A percentile compares a stretch with the other conserved stretches of the same genome.
Evolutionary conservation across 2,113 vertebrate species (phyloP).

Genomic region (Elachura formosa): DNA sequence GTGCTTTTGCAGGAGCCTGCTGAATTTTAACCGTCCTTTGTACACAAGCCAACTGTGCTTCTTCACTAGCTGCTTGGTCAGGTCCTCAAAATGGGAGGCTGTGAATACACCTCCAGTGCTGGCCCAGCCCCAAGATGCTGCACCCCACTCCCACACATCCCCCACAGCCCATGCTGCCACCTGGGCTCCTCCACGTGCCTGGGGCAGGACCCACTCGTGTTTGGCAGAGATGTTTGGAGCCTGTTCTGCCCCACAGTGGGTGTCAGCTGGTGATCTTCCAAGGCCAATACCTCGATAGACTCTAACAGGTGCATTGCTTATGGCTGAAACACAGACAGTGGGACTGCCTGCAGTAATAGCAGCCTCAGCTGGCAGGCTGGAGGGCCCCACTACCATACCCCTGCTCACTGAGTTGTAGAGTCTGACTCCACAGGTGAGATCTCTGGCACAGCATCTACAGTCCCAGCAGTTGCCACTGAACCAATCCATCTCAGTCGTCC

Average conservation of each 20-base stretch:
- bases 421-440: not conserved
- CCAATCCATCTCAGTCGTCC: fast-evolving
- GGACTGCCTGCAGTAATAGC: not conserved
- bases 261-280: not conserved
- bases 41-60: not conserved
- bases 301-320: not conserved
- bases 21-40: not conserved
- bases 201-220: not conserved
- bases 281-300: not conserved
- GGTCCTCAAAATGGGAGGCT: not conserved
- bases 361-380: not conserved
- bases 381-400: not conserved
- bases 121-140: not conserved
- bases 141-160: not conserved
- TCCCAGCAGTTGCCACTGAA: not conserved
- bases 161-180: not conserved
- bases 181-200: not conserved
- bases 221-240: not conserved
- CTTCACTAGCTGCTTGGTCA: not conserved
- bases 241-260: fast-evolving
- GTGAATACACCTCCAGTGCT: not conserved
- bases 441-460: not conserved
- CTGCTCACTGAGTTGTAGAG: fast-evolving
- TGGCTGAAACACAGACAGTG: not conserved
- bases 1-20: not conserved